Evolutionary conservation across 2,113 vertebrate genomes (phyloP).

Genomic region (Sapajus apella): DNA sequence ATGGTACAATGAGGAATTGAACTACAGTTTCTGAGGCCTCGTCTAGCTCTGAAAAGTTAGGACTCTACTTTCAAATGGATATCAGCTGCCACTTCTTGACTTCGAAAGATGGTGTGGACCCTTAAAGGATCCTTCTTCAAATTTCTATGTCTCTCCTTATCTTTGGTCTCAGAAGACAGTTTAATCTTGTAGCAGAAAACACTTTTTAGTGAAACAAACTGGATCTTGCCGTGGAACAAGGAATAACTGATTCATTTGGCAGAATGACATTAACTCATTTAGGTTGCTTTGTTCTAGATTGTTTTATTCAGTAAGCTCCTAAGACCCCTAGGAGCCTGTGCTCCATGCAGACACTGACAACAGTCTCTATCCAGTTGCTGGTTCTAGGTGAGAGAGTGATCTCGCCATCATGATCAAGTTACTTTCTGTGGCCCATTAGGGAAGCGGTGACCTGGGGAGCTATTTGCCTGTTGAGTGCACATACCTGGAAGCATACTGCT

Average conservation of each 20-base stretch:
- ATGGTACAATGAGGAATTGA: neutral
- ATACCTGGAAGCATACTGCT: conserved; percentile 4
- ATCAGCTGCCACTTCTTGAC: neutral
- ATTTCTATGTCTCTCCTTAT: neutral
- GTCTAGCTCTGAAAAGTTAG: neutral
- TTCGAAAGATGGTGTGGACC: neutral
- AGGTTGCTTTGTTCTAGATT: neutral
- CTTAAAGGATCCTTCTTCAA: neutral
- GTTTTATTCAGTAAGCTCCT: neutral
- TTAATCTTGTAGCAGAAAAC: neutral
- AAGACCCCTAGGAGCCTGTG: neutral
- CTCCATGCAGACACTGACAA: neutral
- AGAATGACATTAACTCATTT: neutral
- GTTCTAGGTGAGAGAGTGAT: neutral
- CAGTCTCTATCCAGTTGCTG: neutral
- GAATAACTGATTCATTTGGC: neutral
- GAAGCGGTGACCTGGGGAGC: neutral
- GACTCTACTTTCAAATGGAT: neutral
- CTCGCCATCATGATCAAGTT: neutral
- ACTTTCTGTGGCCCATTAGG: neutral
- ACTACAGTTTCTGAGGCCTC: neutral
- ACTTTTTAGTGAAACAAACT: conserved; percentile 15
- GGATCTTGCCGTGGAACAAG: neutral
- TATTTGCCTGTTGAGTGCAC: neutral
- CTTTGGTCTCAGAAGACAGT: neutral